phyloP scores from a whole-genome alignment of 2,797 vertebrate species.

The Carcharodon carcharias region DNA sequence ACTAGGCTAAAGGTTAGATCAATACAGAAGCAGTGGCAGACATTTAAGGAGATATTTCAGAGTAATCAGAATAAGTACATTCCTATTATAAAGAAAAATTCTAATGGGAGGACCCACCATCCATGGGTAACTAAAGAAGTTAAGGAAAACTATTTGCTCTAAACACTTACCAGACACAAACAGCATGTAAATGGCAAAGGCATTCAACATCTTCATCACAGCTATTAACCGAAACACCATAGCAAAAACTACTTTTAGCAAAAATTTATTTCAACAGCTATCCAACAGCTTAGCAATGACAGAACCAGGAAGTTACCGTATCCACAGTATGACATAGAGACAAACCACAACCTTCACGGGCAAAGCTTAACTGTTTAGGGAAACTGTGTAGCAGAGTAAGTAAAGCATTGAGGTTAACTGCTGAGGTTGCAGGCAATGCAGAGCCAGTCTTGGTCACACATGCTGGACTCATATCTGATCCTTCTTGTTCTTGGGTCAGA shows the following conservation, averaged over 20 bases:
- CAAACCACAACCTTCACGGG: background rate
- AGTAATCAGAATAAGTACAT: too few species aligned
- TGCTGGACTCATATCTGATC: background rate
- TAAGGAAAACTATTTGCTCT: background rate
- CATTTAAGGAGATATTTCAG: too few species aligned
- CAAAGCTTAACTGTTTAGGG: background rate
- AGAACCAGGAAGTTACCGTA: conserved; percentile 17
- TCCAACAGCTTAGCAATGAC: too few species aligned
- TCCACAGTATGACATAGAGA: background rate
- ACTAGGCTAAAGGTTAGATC: too few species aligned
- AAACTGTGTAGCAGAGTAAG: background rate
- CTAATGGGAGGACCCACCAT: too few species aligned
- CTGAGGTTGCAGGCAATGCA: too few species aligned
- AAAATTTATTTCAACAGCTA: background rate
- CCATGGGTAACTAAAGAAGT: too few species aligned
- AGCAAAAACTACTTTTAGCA: background rate
- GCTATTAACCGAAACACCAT: background rate
- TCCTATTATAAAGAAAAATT: too few species aligned
- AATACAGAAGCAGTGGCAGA: too few species aligned
- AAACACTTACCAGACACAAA: background rate
- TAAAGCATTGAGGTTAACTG: background rate
- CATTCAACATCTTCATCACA: background rate
- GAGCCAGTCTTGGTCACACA: background rate
- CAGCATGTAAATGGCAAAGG: background rate
- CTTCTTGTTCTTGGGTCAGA: background rate